Evolutionary conservation across 2,888 invertebrate genomes (phyloP).

Genomic region (Dichetophora obliterata): DNA sequence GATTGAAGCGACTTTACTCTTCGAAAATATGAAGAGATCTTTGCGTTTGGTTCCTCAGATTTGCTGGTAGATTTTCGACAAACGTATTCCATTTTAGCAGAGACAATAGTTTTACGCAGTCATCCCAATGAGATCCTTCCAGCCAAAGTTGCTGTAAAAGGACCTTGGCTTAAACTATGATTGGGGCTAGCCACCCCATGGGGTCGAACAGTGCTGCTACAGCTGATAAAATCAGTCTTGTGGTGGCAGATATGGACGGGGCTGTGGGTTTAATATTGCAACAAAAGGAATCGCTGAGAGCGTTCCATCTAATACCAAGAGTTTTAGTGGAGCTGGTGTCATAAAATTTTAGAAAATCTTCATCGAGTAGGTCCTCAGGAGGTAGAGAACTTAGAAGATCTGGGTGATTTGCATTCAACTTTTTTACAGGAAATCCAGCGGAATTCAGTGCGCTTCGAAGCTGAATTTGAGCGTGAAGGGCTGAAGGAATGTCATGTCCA

Average conservation of each 20-base stretch:
- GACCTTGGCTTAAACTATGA: slow-evolving; percentile 35
- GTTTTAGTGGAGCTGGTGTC: slow-evolving; percentile 30
- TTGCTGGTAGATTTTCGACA: not conserved
- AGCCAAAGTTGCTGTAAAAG: slow-evolving; percentile 42
- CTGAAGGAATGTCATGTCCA: not conserved
- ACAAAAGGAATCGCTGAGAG: slow-evolving; percentile 18
- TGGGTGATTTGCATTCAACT: not conserved
- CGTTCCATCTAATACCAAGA: slow-evolving; percentile 35
- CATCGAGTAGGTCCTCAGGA: slow-evolving; percentile 6
- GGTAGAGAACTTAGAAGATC: not conserved
- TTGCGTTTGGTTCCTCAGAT: too few species aligned
- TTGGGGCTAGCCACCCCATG: slow-evolving; percentile 32
- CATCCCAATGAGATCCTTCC: slow-evolving; percentile 38
- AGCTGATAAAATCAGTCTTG: too few species aligned
- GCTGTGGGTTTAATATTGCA: not conserved
- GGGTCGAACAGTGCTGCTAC: slow-evolving; percentile 33
- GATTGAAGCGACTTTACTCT: too few species aligned
- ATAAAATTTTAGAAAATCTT: slow-evolving; percentile 10
- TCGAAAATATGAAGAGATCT: too few species aligned
- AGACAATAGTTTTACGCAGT: not conserved
- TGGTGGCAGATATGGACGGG: not conserved
- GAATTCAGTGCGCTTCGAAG: not conserved
- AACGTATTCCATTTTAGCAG: slow-evolving; percentile 15
- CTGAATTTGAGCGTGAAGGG: not conserved
- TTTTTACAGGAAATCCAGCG: slow-evolving; percentile 10